phyloP scores from a whole-genome alignment of 2,113 vertebrate species.

The Hirundichthys speculiger region DNA sequence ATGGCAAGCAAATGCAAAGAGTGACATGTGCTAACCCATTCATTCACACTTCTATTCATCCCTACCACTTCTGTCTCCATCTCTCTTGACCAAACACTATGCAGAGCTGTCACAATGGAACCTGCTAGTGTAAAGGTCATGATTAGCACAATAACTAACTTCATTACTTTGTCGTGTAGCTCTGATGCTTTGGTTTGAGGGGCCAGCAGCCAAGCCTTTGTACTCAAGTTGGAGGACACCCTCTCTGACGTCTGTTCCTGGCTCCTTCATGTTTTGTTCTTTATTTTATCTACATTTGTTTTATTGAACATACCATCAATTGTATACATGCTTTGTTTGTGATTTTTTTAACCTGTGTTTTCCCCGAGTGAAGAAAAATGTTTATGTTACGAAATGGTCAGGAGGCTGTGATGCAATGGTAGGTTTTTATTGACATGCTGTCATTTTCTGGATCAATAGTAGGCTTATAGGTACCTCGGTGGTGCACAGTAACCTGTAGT shows the following conservation, averaged over 20 bases:
- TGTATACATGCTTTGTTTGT: too few relatives aligned
- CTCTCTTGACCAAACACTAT: not conserved
- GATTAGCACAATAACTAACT: not conserved
- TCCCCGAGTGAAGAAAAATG: too few relatives aligned
- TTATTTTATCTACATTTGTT: too few relatives aligned
- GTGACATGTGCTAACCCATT: not conserved
- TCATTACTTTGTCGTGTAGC: not conserved
- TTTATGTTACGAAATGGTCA: too few relatives aligned
- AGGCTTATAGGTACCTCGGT: too few relatives aligned
- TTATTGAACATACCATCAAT: too few relatives aligned
- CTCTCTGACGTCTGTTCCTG: not conserved
- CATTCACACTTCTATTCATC: not conserved
- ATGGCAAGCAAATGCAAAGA: constrained; percentile 1
- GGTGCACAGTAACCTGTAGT: too few relatives aligned
- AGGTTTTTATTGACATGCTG: too few relatives aligned
- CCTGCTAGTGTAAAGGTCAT: not conserved
- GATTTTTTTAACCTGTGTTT: too few relatives aligned
- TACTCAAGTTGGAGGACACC: not conserved
- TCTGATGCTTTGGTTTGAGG: not conserved
- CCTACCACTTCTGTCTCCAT: not conserved
- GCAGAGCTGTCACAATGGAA: not conserved
- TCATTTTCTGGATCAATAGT: too few relatives aligned
- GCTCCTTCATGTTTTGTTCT: not conserved
- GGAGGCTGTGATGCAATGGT: too few relatives aligned
- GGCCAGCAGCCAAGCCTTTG: not conserved